phyloP scores from a whole-genome alignment of 2,113 vertebrate species.

The Osmerus eperlanus region DNA sequence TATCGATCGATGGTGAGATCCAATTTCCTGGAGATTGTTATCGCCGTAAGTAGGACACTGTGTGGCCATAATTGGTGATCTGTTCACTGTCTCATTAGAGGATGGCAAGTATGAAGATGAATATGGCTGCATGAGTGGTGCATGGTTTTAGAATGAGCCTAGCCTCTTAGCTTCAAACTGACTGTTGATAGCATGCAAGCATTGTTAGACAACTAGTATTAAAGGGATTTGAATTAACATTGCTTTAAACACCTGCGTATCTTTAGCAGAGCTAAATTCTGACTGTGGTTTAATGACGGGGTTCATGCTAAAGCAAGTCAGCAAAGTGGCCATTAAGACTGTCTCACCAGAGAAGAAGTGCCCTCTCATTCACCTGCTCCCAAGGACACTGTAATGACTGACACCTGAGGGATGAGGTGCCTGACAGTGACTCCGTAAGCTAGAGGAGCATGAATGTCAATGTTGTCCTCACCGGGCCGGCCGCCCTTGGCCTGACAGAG shows the following conservation, averaged over 20 bases:
- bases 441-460: conserved; percentile 49
- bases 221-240: no score
- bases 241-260: no score
- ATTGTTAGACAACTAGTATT: no score
- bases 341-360: conserved; percentile 15
- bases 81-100: not conserved
- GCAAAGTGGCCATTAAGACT: not conserved
- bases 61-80: conserved; percentile 9
- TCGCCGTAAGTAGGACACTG: not conserved
- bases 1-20: conserved; percentile 12
- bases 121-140: no score
- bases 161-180: no score
- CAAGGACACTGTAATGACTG: conserved; percentile 44
- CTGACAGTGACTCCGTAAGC: conserved; percentile 33
- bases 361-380: conserved; percentile 44
- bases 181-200: no score
- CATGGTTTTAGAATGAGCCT: no score
- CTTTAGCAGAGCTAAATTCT: not conserved
- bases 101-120: not conserved
- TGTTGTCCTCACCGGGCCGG: conserved; percentile 38
- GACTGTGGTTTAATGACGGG: not conserved
- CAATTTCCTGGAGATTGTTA: conserved; percentile 28
- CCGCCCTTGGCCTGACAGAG: conserved; percentile 44
- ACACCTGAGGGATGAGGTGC: conserved; percentile 44
- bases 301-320: not conserved